These are phyloP conservation scores for Coenobita brevimanus DNA, from an alignment of 1,140 invertebrate genomes.

Conservation along the genomic window DNA sequence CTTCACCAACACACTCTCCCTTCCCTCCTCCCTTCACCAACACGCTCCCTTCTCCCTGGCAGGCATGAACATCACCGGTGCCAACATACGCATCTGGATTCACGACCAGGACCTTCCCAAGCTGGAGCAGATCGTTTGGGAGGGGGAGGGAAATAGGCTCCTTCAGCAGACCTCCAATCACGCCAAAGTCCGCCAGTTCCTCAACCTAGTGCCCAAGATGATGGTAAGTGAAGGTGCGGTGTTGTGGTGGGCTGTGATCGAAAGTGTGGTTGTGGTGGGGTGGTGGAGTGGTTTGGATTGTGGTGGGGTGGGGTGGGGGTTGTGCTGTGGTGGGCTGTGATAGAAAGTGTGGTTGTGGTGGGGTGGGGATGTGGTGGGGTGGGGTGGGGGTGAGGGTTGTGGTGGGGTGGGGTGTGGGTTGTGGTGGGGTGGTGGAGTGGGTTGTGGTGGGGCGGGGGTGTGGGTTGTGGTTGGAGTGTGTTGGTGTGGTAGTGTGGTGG, in stretches of 20 bases:
- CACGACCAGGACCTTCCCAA: constrained; percentile 89
- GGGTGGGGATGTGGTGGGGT: not conserved
- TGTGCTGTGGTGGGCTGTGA: no score
- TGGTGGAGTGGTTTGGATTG: no score
- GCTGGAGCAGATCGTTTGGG: constrained; percentile 89
- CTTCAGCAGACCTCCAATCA: constrained; percentile 88
- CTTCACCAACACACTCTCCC: no score
- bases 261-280: not conserved
- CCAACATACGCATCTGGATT: constrained; percentile 93
- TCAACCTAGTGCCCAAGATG: constrained; percentile 89
- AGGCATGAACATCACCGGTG: constrained; percentile 82
- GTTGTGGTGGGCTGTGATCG: no score
- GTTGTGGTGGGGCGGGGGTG: no score
- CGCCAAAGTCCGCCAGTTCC: constrained; percentile 84
- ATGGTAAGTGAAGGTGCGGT: constrained; percentile 79
- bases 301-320: no score
- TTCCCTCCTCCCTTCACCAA: not conserved
- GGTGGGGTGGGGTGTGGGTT: no score
- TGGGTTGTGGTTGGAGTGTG: no score
- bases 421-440: no score
- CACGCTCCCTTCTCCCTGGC: not conserved
- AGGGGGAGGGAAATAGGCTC: constrained; percentile 87
- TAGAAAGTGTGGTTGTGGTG: not conserved
- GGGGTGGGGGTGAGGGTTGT: no score
- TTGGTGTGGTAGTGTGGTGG: no score